Evolutionary conservation across 30 jellyfish, hydroid and myxozoan genomes (phyloP).

Genomic region (Aurelia sp.): DNA sequence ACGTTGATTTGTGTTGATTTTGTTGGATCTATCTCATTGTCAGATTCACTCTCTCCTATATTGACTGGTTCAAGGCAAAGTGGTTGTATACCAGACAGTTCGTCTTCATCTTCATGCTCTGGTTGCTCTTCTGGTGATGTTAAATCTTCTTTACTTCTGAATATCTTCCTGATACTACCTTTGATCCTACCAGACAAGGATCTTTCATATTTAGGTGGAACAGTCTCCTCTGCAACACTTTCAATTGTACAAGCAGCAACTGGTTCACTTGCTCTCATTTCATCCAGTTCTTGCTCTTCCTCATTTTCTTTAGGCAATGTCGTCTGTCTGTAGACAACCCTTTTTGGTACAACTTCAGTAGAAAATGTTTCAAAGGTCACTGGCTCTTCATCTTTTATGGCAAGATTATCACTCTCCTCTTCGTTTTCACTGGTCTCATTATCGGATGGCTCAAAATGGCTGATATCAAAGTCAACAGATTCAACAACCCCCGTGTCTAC

Average conservation of each 20-base stretch:
- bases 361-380: not conserved
- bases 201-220: not conserved
- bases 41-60: not conserved
- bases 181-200: not conserved
- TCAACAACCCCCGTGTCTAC: not conserved
- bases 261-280: constrained; percentile 1
- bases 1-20: too few species aligned
- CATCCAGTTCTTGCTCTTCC: not conserved
- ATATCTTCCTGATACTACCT: not conserved
- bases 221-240: not conserved
- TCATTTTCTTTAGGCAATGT: not conserved
- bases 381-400: not conserved
- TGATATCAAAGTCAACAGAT: not conserved
- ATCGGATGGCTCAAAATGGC: not conserved
- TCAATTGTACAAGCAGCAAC: not conserved
- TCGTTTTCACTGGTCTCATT: not conserved
- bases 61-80: not conserved
- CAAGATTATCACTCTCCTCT: not conserved
- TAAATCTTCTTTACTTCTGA: not conserved
- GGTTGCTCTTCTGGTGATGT: not conserved
- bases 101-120: constrained; percentile 15
- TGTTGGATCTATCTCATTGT: not conserved
- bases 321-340: constrained; percentile 33
- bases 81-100: not conserved
- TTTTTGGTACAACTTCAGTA: constrained; percentile 2